Evolutionary conservation across 2,888 invertebrate genomes (phyloP), one percentile per base, ranked within the genome.

Genomic region (Morpho deidamia): DNA sequence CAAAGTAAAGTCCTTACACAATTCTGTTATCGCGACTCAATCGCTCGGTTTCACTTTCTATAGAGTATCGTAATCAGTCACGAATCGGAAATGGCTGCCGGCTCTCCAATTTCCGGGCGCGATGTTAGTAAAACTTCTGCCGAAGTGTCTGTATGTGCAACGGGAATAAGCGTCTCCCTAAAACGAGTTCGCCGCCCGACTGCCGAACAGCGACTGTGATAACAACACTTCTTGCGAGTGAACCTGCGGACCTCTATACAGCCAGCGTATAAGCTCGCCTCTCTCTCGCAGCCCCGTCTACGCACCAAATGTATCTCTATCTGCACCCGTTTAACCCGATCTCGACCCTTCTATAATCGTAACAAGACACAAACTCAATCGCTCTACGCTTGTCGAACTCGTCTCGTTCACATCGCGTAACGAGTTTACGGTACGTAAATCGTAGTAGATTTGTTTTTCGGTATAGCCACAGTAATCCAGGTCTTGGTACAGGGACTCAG

Each of bases 351-450:
- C 48, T 48, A n/a, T 55, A 47, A 58, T 60, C 54, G 61, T 48
- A 68, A 70, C 71, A 85, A 78, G 77, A 70, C 64, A 73, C 78
- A 82, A 71, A 74, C 70, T 83, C 69, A 70, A 69, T 73, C 67
- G 62, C 65, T 50, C 61, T 55, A 38, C 59, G 57, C 57, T 68
- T 63, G 35, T 68, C 76, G 71, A 75, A 76, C 76, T 74, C 78
- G 74, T 71, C 74, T 80, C 80, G 77, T 75, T 78, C 73, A 68
- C 69, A 78, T 79, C 80, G 78, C 81, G 83, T 84, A 84, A 84
- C 84, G 84, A 86, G 84, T 84, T 87, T 87, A 87, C 86, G 84
- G 85, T 84, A 84, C 87, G 85, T 86, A 84, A 87, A 87, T 83
- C 82, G 85, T 82, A 80, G 84, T 86, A 78, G 80, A 85, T 86